Conservation (phyloP, 2,797 vertebrate species). For the Pangasius djambal region DNA sequence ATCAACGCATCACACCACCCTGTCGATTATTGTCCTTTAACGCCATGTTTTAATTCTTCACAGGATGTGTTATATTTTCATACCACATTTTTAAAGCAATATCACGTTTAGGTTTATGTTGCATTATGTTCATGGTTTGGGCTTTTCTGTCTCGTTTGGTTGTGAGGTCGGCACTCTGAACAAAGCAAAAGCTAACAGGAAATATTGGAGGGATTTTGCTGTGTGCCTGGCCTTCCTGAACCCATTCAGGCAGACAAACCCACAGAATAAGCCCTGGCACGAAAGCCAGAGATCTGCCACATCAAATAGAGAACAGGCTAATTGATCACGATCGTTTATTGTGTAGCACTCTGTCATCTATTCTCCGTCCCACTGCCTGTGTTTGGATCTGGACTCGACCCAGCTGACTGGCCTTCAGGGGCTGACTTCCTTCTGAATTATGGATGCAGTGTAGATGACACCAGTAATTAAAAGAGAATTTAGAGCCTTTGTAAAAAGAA, state of each 20-base stretch:
- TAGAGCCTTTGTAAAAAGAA: not conserved
- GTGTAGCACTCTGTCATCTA: not conserved
- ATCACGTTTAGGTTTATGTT: not conserved
- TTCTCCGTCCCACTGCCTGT: constrained; percentile 3
- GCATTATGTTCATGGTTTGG: not conserved
- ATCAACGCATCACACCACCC: not conserved
- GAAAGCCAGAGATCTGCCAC: constrained; percentile 36
- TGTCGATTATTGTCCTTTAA: not conserved
- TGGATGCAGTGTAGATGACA: not conserved
- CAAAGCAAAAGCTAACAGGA: constrained; percentile 67
- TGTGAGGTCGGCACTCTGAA: constrained; percentile 38
- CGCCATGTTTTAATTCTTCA: not conserved
- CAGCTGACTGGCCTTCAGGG: not conserved
- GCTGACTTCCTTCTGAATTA: not conserved
- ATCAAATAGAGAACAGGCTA: constrained; percentile 27
- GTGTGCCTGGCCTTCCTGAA: constrained; percentile 33
- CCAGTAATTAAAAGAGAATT: not conserved
- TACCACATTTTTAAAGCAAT: not conserved
- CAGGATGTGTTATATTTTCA: not conserved
- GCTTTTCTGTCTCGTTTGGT: constrained; percentile 7
- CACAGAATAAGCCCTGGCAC: constrained; percentile 41
- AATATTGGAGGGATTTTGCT: constrained; percentile 66
- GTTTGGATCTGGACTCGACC: not conserved
- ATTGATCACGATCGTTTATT: constrained; percentile 40
- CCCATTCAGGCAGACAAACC: constrained; percentile 35